Percentiles rank a stretch among this genome's conserved stretches.
phyloP scores from a whole-genome alignment of 2,797 vertebrate species.

The Chiloscyllium punctatum region DNA sequence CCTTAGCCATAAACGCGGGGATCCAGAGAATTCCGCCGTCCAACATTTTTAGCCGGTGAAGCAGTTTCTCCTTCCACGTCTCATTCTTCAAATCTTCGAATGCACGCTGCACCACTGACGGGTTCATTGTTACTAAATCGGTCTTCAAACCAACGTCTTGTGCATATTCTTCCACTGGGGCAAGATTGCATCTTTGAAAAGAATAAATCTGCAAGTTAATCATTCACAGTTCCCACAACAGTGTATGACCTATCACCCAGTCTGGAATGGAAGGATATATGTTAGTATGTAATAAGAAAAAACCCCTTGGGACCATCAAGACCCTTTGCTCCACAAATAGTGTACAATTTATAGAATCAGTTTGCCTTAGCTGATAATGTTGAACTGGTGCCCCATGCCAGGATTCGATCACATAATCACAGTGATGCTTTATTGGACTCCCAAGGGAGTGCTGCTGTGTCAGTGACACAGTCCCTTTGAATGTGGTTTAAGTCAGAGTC shows the following conservation, averaged over 20 bases:
- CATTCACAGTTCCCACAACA: not conserved
- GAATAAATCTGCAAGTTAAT: not conserved
- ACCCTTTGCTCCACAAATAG: not conserved
- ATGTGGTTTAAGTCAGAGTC: not conserved
- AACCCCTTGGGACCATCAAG: not conserved
- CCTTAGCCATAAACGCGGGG: conserved; percentile 94
- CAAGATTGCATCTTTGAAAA: conserved; percentile 80
- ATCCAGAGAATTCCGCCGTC: conserved; percentile 92
- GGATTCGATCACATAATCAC: not conserved
- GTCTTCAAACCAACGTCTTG: conserved; percentile 79
- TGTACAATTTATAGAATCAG: not conserved
- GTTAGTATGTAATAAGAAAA: not conserved
- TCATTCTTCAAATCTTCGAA: conserved; percentile 85
- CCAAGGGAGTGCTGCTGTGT: not conserved
- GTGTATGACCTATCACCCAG: not conserved
- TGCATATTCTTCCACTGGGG: conserved; percentile 83
- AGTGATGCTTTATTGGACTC: not conserved
- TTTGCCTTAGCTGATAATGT: not conserved
- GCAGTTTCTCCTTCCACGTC: conserved; percentile 78
- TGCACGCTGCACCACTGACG: conserved; percentile 88
- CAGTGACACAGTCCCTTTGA: not conserved
- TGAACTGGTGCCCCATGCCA: not conserved
- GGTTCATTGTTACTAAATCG: conserved; percentile 94
- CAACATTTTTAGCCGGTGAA: conserved; percentile 75
- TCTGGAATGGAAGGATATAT: not conserved